Conservation (phyloP, 2,113 vertebrate species). For the Dasyurus viverrinus region DNA sequence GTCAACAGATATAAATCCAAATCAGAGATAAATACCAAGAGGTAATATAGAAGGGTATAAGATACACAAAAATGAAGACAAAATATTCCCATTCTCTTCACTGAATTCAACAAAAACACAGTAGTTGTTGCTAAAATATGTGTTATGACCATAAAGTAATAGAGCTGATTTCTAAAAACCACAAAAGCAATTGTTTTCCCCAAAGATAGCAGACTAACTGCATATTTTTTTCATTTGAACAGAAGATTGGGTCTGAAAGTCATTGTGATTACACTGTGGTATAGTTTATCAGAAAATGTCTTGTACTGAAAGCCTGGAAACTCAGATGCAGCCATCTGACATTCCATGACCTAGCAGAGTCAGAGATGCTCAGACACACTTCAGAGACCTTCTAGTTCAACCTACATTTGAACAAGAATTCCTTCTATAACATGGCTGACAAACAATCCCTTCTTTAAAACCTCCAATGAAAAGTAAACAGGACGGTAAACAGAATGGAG, state of each 20-base stretch:
- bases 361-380: not conserved
- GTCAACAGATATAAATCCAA: not conserved
- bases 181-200: slow-evolving; percentile 24
- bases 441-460: not conserved
- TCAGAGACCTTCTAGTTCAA: not conserved
- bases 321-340: not conserved
- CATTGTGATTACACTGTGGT: not conserved
- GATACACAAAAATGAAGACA: not conserved
- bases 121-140: slow-evolving; percentile 8
- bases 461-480: not conserved
- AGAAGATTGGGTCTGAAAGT: not conserved
- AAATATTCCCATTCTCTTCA: not conserved
- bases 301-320: not conserved
- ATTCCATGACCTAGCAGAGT: not conserved
- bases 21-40: not conserved
- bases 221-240: not conserved
- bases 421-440: not conserved
- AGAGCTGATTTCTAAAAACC: slow-evolving; percentile 48
- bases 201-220: not conserved
- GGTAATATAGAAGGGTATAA: not conserved
- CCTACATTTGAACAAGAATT: not conserved
- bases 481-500: not conserved
- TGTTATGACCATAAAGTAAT: not conserved
- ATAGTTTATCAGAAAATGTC: not conserved
- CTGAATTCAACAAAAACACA: not conserved